Evolutionary conservation across 1,140 invertebrate genomes (phyloP).

Genomic region (Caenorhabditis remanei): DNA sequence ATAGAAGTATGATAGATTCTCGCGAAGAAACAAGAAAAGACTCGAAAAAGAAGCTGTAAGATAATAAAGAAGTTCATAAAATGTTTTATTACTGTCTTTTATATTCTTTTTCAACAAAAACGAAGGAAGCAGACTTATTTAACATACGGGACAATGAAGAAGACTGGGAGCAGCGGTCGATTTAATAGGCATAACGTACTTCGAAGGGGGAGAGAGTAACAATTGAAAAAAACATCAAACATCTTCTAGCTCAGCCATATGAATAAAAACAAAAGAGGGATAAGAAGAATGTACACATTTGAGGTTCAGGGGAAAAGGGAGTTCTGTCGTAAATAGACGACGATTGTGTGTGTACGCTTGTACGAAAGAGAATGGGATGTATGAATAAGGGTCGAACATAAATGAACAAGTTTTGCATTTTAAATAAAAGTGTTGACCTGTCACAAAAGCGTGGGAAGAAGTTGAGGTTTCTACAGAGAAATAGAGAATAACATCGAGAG

Average conservation of each 20-base stretch:
- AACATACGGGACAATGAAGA: background rate
- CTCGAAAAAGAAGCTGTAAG: background rate
- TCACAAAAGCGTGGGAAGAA: constrained; percentile 17
- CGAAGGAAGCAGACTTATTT: background rate
- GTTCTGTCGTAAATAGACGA: constrained; percentile 7
- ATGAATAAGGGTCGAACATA: constrained; percentile 13
- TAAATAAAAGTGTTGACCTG: constrained; percentile 7
- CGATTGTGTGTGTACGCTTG: background rate
- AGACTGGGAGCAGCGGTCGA: background rate
- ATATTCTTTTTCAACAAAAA: background rate
- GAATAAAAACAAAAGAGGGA: background rate
- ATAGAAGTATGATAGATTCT: constrained; percentile 28
- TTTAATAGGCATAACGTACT: background rate
- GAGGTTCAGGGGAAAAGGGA: background rate
- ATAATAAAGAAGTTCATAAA: background rate
- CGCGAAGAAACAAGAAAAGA: constrained; percentile 37
- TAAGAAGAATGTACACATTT: constrained; percentile 20
- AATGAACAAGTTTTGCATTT: constrained; percentile 41
- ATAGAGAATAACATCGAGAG: background rate
- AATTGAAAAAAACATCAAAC: constrained; percentile 4
- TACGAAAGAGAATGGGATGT: background rate
- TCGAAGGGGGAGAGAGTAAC: background rate
- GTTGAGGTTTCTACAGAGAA: background rate
- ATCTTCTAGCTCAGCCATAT: background rate
- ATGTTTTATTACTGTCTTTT: constrained; percentile 22